Base-by-base conservation (phyloP, 2,797 vertebrate genomes). In the Myiotriccus ornatus region DNA sequence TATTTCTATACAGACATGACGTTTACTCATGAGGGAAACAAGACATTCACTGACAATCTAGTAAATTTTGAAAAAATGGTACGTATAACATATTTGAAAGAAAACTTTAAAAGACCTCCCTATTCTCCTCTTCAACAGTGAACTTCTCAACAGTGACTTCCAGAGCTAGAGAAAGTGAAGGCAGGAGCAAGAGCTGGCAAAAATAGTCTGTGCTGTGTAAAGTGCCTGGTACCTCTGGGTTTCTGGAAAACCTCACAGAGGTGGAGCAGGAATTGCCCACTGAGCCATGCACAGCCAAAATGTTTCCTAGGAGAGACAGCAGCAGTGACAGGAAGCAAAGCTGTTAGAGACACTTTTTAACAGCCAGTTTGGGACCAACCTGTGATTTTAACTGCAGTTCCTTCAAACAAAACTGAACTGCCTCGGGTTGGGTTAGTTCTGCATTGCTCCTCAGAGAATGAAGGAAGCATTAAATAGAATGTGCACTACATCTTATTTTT, bases 51-150 rank as follows among this genome's bases (percentile, higher is more conserved):
- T 71, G 99, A 99, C 98, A 99, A 97, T 97, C 98, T 99, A 96
- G 98, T 99, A 97, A 99, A 99, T 98, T 99, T 99, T 95, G 99
- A 99, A 98, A 99, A 99, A 98, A 99, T 99, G 99, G 99, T 99
- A 98, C 81, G 99, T 97, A 94, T 96, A 34, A 44, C 88, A 55
- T 95, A 27, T 95, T 76, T 86, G 63, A 82, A 90, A 86, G 13
- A 85, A 62, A 73, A 91, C n/a, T 79, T 87, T 14, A 93, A 95
- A 97, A 95, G 57, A 89, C 67, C 52, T 91, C 78, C 52, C 39
- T 95, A 34, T 91, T 89, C 44, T 60, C 73, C 63, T 62, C 34
- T 85, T 73, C 17, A 90, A 9, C 63, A 89, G 41, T 41, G 52
- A 84, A 39, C 34, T 91, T 86, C 27, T 62, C 70, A 86, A 28